A percentile compares a stretch with the other conserved stretches of the same genome.
Evolutionary conservation across 2,888 invertebrate species (phyloP).

Genomic region (Dioctria rufipes): DNA sequence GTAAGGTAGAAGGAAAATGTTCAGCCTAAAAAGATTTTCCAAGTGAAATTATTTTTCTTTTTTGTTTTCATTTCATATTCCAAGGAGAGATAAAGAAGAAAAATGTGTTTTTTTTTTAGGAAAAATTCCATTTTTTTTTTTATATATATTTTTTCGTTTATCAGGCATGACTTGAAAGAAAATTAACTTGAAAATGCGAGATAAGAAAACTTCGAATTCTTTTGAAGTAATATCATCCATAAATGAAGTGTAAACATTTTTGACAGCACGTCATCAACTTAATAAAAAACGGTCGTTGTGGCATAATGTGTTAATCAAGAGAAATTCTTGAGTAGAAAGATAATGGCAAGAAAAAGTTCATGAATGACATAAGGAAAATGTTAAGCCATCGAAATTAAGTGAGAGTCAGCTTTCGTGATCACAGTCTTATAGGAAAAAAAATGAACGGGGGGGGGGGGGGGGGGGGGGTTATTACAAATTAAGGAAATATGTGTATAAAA

Average conservation of each 20-base stretch:
- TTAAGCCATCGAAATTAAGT: no score
- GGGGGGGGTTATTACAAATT: no score
- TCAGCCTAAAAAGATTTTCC: conserved; percentile 43
- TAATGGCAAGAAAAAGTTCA: no score
- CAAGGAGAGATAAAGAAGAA: conserved; percentile 14
- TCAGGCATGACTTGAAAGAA: conserved; percentile 45
- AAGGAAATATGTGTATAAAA: no score
- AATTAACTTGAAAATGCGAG: conserved; percentile 31
- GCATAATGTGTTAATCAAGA: neutral
- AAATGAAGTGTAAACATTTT: conserved; percentile 58
- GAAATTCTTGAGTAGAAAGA: no score
- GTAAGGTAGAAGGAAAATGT: neutral
- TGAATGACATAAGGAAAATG: no score
- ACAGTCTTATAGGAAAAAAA: no score
- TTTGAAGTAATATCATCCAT: conserved; percentile 38
- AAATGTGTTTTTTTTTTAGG: conserved; percentile 16
- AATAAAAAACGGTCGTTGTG: conserved; percentile 1
- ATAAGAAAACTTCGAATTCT: conserved; percentile 51
- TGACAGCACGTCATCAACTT: conserved; percentile 49
- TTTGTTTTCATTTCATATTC: conserved; percentile 39
- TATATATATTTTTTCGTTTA: neutral
- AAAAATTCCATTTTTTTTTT: neutral
- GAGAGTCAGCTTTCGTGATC: no score
- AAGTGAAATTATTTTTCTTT: conserved; percentile 47
- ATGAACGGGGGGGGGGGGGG: no score